Evolutionary conservation across 2,797 vertebrate genomes (phyloP).

Genomic region (Mus spretus): DNA sequence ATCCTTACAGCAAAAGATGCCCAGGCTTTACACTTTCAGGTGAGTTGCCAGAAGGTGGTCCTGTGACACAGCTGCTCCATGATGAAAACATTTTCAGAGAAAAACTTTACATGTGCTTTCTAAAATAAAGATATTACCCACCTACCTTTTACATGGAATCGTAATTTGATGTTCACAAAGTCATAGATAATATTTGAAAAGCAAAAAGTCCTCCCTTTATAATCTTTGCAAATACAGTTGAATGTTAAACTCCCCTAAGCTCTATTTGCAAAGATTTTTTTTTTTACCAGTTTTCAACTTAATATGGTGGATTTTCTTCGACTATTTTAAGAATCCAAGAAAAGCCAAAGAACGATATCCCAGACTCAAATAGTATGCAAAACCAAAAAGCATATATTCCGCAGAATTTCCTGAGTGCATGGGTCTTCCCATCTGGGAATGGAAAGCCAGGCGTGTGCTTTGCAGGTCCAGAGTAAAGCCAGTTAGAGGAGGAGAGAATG

Average conservation of each 20-base stretch:
- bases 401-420: not conserved
- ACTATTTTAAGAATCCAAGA: not conserved
- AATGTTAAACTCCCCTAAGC: slow-evolving; percentile 68
- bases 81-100: not conserved
- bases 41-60: not conserved
- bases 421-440: not conserved
- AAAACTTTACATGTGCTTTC: not conserved
- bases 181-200: slow-evolving; percentile 66
- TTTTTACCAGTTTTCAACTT: slow-evolving; percentile 53
- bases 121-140: slow-evolving; percentile 62
- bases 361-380: not conserved
- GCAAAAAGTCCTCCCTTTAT: slow-evolving; percentile 50
- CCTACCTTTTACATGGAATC: slow-evolving; percentile 33
- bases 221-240: slow-evolving; percentile 74
- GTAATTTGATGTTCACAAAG: slow-evolving; percentile 36
- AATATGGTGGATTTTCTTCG: slow-evolving; percentile 71
- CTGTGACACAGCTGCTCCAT: not conserved
- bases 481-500: not conserved
- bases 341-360: not conserved
- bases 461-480: not conserved
- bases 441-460: not conserved
- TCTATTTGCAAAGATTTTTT: slow-evolving; percentile 69
- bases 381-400: not conserved
- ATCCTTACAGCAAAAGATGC: not conserved
- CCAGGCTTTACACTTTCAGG: not conserved